Evolutionary conservation across 2,888 invertebrate species (phyloP).

Genomic region (Ormyrus pomaceus): DNA sequence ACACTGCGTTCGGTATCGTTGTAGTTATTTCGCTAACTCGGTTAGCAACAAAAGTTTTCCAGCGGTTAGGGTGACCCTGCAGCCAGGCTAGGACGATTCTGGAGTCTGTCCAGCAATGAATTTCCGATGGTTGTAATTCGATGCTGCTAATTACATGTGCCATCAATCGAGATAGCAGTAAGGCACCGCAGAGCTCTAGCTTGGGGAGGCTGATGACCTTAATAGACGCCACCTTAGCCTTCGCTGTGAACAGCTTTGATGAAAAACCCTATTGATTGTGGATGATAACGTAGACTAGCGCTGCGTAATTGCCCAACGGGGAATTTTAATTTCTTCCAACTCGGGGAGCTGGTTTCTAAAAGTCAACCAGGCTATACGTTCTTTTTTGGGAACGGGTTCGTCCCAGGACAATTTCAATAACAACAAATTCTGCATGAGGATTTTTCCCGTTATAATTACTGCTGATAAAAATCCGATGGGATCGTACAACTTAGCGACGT

Average conservation of each 20-base stretch:
- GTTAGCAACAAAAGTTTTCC: slow-evolving; percentile 2
- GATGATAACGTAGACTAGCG: neutral
- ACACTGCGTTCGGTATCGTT: neutral
- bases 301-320: neutral
- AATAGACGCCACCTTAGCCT: slow-evolving; percentile 14
- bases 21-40: slow-evolving; percentile 2
- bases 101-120: slow-evolving; percentile 10
- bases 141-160: neutral
- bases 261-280: neutral
- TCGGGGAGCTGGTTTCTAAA: neutral
- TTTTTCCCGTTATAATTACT: neutral
- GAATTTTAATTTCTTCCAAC: neutral
- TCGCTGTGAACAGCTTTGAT: neutral
- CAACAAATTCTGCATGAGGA: slow-evolving; percentile 12
- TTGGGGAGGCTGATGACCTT: slow-evolving; percentile 13
- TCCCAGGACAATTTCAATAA: neutral
- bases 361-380: neutral
- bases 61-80: neutral
- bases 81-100: too few relatives aligned
- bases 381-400: neutral
- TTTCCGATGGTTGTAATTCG: neutral
- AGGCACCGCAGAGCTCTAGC: neutral
- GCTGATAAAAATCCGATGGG: slow-evolving; percentile 5
- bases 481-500: neutral
- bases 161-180: neutral